Conservation (phyloP, 2,113 vertebrate genomes). For the Perccottus glenii region DNA sequence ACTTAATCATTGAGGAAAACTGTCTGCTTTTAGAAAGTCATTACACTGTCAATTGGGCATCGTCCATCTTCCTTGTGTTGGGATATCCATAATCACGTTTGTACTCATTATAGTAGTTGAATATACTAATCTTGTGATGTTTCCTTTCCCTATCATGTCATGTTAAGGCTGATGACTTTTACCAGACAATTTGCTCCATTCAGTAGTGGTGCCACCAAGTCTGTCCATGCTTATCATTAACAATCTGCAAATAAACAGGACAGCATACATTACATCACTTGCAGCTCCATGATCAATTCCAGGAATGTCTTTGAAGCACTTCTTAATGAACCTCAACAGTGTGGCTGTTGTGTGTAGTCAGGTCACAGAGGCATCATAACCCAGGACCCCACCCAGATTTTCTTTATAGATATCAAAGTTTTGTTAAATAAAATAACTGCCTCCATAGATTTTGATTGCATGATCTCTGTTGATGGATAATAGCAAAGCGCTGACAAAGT, state of each 20-base stretch:
- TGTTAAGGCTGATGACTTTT: slow-evolving; percentile 71
- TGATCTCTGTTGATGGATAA: slow-evolving; percentile 57
- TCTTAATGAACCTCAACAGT: slow-evolving; percentile 72
- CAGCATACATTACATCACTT: slow-evolving; percentile 80
- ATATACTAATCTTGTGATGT: slow-evolving; percentile 67
- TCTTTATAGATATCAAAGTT: background rate
- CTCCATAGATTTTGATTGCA: slow-evolving; percentile 57
- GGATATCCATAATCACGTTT: slow-evolving; percentile 62
- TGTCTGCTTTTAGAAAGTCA: slow-evolving; percentile 63
- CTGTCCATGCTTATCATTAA: slow-evolving; percentile 79
- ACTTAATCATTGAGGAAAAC: slow-evolving; percentile 47
- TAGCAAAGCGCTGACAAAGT: slow-evolving; percentile 72
- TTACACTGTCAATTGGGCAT: slow-evolving; percentile 62
- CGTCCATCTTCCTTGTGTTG: slow-evolving; percentile 30
- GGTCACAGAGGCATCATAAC: slow-evolving; percentile 39
- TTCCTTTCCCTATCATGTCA: slow-evolving; percentile 70
- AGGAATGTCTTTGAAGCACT: slow-evolving; percentile 79
- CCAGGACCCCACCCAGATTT: slow-evolving; percentile 49
- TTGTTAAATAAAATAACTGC: slow-evolving; percentile 32
- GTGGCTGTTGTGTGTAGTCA: slow-evolving; percentile 47
- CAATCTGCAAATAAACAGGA: slow-evolving; percentile 82
- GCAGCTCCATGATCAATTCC: slow-evolving; percentile 77
- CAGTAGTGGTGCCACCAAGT: slow-evolving; percentile 76
- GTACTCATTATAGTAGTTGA: slow-evolving; percentile 60
- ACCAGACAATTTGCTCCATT: slow-evolving; percentile 67